Evolutionary conservation across 1,140 invertebrate species (phyloP), one percentile per base, ranked within the genome.

Genomic region (Drosophila ogumai): DNA sequence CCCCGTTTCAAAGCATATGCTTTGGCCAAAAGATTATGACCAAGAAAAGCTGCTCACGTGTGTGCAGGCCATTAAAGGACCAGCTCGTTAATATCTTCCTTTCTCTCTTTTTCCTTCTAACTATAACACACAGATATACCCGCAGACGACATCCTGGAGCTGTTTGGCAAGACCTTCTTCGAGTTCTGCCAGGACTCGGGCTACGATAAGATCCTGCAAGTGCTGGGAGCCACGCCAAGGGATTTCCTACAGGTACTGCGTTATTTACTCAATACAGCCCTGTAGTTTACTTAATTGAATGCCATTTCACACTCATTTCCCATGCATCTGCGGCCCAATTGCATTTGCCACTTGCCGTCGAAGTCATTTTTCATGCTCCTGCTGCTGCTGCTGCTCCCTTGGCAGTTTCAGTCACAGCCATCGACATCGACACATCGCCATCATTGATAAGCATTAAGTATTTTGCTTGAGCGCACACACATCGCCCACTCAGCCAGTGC

Each of bases 121-220:
- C 41, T 31, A 28, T 6, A 25, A 17, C 40, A 9, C 17, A 36
- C 56, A 99, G 98, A 98, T 85, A 96, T 98, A 64, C 97, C 97
- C 17, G 97, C 98, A 6, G 96, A 97, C 85, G 95, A 96, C 36
- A 98, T 99, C 82, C 93, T 99, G 61, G 98, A 99, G 93, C 93
- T 98, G 12, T 99, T 99, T 91, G 98, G 98, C 1, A 97, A 97
- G 90, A 98, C 97, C 92, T 98, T 98, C 92, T 98, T 98, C 90
- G 97, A 98, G 93, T 98, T 98, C 91, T 98, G 97, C 80, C 97
- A 98, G 93, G 97, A 98, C 91, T 98, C 97, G 17, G 97, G 97
- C 25, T 98, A 98, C 91, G 97, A 98, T 88, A 97, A 97, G 93
- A 98, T 98, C 75, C 93, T 98, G 6, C 97, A 98, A 93, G 97